Evolutionary conservation across 2,113 vertebrate species (phyloP), one percentile per base, ranked within the genome.

Genomic region (Lophius piscatorius): DNA sequence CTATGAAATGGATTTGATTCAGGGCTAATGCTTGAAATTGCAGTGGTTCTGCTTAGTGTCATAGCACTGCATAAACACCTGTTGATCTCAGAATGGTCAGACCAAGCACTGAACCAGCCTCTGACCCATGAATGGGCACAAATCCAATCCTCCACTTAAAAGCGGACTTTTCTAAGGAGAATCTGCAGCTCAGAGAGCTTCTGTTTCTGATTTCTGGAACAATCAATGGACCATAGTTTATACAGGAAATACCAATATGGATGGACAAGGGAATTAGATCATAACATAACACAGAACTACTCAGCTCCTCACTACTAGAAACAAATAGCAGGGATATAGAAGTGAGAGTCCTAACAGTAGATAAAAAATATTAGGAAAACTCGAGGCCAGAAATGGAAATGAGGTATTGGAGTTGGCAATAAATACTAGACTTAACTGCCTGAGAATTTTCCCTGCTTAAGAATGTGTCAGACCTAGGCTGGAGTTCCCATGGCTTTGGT

Each of bases 321-420:
- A 60, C 56, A 58, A 76, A 63, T 52, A 72, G 54, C 14, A 42
- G 42, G 70, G 63, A 51, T 61, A 66, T 41, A 71, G 74, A 75
- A 79, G 76, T 52, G 73, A 78, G 57, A 64, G 45, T 68, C 42
- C 29, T 59, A 57, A 74, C 65, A 69, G 68, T 64, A 67, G 74
- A 76, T 80, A 70, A 87, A 89, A 80, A 82, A 82, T 87, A 86
- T 79, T 79, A 54, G 67, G 74, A 74, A 34, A 78, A 74, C 73
- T 80, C 63, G 60, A 47, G 20, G 82, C 84, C 69, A 85, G 79
- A 89, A 89, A 85, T 88, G 77, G 85, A 87, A 87, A 87, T 88
- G 82, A 89, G 81, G 85, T 88, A 88, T 83, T 89, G 81, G 74
- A 84, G 77, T 84, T 88, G 88, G 86, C 84, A 86, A 81, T 62